Conservation (phyloP, 1,140 invertebrate genomes). For the Coenobita brevimanus region DNA sequence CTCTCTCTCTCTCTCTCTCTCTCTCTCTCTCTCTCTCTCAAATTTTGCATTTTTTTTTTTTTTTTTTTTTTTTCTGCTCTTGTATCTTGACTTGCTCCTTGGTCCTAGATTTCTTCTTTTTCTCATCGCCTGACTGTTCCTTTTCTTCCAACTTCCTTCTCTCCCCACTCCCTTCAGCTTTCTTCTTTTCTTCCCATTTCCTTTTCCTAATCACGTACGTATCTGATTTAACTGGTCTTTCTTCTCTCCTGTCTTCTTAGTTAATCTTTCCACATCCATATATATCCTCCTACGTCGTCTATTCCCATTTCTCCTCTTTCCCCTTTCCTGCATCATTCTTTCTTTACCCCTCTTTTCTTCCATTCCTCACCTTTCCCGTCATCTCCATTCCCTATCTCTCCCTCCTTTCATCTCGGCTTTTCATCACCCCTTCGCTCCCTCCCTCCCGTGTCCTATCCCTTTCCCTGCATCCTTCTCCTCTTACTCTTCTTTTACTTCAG, state of each 20-base stretch:
- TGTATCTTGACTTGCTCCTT: background rate
- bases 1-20: background rate
- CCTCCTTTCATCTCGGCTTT: too few relatives aligned
- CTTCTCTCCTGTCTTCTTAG: background rate
- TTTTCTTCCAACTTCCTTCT: background rate
- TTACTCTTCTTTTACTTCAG: background rate
- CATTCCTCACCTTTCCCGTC: background rate
- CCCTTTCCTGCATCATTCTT: background rate
- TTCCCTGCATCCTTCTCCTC: background rate
- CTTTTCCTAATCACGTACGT: background rate
- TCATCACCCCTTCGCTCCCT: background rate
- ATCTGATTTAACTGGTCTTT: too few relatives aligned
- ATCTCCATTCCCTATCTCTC: background rate
- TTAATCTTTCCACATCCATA: background rate
- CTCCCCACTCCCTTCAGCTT: background rate
- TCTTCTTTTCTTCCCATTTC: background rate
- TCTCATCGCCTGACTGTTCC: background rate
- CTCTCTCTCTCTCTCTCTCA: background rate
- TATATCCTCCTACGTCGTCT: background rate
- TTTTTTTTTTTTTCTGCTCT: background rate
- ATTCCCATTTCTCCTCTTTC: background rate
- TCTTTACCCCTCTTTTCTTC: background rate
- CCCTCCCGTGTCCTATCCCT: background rate
- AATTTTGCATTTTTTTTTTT: background rate
- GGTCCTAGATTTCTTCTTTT: background rate